Evolutionary conservation across 2,113 vertebrate genomes (phyloP).

Genomic region (Pygoscelis antarcticus): DNA sequence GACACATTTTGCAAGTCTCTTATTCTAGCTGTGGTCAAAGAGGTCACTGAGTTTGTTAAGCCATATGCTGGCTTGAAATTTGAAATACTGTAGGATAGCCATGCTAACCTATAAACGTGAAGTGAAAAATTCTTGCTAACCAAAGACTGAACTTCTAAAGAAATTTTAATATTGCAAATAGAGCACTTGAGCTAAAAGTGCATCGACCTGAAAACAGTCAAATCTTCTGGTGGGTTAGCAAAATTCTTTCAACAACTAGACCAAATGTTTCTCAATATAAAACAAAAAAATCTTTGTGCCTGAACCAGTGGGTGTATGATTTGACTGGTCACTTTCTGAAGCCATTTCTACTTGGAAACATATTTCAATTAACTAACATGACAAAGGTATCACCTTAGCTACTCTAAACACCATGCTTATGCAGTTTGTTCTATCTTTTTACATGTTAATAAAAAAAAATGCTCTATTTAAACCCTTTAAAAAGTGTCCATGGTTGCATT

Average conservation of each 20-base stretch:
- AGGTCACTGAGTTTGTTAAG: background rate
- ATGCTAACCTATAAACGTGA: background rate
- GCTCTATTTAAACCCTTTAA: background rate
- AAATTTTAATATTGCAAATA: background rate
- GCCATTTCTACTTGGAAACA: background rate
- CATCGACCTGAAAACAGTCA: background rate
- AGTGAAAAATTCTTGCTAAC: background rate
- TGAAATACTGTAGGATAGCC: background rate
- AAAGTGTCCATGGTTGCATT: background rate
- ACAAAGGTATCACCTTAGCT: background rate
- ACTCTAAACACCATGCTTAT: background rate
- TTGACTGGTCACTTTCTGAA: background rate
- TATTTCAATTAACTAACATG: background rate
- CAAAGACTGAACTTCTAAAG: background rate
- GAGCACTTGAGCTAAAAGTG: background rate
- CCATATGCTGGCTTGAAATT: background rate
- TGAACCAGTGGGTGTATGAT: background rate
- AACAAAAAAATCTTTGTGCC: background rate
- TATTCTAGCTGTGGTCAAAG: background rate
- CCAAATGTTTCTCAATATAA: background rate
- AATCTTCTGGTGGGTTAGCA: background rate
- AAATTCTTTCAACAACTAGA: background rate
- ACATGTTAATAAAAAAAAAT: background rate
- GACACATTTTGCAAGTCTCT: background rate
- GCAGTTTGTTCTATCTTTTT: background rate